Evolutionary conservation across 1,140 invertebrate species (phyloP), one percentile per base, ranked within the genome.

Genomic region (Leptinotarsa undecemlineata): DNA sequence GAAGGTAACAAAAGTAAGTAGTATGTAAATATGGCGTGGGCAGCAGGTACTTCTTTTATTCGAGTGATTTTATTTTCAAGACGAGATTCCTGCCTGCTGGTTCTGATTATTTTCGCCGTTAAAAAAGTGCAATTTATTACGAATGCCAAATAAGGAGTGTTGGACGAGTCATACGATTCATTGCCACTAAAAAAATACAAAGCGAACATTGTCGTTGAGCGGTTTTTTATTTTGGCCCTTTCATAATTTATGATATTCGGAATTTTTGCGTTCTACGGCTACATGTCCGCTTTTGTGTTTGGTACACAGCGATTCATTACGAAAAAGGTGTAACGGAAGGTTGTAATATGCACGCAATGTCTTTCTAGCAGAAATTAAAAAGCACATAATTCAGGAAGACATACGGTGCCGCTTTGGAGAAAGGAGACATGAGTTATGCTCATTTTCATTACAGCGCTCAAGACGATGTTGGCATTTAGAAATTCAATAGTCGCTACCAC

Each of bases 191-290:
- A 74, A 70, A 71, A 74, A 74, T 71, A 74, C 68, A 71, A 69
- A 71, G 67, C 23, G 63, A 51, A 68, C 67, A 62, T 69, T 74
- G 67, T 74, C 66, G 72, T 74, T 71, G 47, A 63, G 26, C 67
- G 68, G 19, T 71, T 42, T 74, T 74, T 74, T 74, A 71, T 69
- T 70, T 74, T 71, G 57, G 42, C 68, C 67, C 48, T 82, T 87
- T 91, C 95, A 94, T 0, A 89, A 90, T n/a, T 88, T 87, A n/a
- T 93, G 81, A 48, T 60, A 68, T 73, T 73, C 57, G 42, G 48
- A 47, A 73, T 42, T 72, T 72, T 72, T 72, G n/a, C 62, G 23
- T 63, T 62, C 15, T 13, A 21, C 20, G 47, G 48, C 20, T 73
- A 73, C 72, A 73, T 42, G 64, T 57, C 47, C 63, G 47, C 23